Evolutionary conservation across 2,797 vertebrate genomes (phyloP).

Genomic region (Hoplostethus mediterraneus): DNA sequence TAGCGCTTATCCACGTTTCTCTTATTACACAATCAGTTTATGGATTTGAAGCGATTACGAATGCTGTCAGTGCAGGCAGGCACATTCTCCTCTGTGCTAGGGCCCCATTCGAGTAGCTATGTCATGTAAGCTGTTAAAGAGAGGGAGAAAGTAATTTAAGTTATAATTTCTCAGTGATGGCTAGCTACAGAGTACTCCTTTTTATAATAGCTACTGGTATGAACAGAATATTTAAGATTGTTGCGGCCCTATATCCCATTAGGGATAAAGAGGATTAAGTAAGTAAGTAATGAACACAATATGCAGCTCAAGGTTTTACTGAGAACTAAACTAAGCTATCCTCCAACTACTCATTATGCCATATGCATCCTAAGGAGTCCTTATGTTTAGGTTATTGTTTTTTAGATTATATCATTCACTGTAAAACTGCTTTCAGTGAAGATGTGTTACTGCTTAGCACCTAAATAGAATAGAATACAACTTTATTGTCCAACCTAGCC

Average conservation of each 20-base stretch:
- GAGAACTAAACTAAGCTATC: background rate
- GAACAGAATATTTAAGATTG: too few species aligned
- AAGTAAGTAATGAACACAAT: background rate
- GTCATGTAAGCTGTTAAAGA: background rate
- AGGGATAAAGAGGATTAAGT: too few species aligned
- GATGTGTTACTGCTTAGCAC: too few species aligned
- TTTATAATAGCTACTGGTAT: too few species aligned
- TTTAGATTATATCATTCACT: too few species aligned
- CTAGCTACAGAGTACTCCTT: background rate
- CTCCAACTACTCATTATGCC: too few species aligned
- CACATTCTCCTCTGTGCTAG: background rate
- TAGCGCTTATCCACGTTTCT: background rate
- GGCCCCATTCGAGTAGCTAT: background rate
- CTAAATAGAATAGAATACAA: too few species aligned
- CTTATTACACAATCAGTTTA: slow-evolving; percentile 17
- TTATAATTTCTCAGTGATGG: background rate
- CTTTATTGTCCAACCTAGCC: too few species aligned
- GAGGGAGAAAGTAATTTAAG: background rate
- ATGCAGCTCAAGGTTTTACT: background rate
- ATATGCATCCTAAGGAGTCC: too few species aligned
- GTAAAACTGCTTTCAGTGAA: too few species aligned
- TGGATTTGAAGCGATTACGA: slow-evolving; percentile 5
- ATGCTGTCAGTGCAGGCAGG: background rate
- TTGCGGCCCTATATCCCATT: too few species aligned
- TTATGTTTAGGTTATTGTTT: too few species aligned